Evolutionary conservation across 2,113 vertebrate genomes (phyloP).

Genomic region (Suricata suricatta): DNA sequence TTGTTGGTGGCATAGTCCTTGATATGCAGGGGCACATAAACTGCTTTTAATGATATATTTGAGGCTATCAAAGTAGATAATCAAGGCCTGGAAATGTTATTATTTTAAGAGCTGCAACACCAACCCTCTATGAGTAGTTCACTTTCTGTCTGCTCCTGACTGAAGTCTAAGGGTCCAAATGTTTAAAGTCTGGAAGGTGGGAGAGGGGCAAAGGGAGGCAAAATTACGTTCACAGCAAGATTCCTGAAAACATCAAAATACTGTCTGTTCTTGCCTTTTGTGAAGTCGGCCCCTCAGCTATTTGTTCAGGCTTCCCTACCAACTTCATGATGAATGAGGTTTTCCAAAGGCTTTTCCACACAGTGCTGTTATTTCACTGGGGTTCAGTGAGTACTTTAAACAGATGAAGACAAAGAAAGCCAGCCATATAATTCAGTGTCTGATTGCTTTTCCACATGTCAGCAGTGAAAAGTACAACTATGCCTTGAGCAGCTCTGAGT

Average conservation of each 20-base stretch:
- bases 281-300: constrained; percentile 59
- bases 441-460: constrained; percentile 86
- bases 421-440: constrained; percentile 85
- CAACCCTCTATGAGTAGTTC: neutral
- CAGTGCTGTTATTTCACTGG: constrained; percentile 65
- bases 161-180: constrained; percentile 21
- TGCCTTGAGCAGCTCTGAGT: constrained; percentile 71
- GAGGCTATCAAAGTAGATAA: constrained; percentile 8
- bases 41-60: neutral
- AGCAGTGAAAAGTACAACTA: constrained; percentile 75
- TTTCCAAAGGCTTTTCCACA: constrained; percentile 72
- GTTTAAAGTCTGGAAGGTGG: constrained; percentile 32
- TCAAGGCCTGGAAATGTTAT: constrained; percentile 34
- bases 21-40: neutral
- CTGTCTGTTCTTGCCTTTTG: constrained; percentile 54
- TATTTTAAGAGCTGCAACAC: constrained; percentile 43
- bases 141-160: constrained; percentile 41
- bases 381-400: constrained; percentile 68
- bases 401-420: constrained; percentile 83
- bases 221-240: constrained; percentile 60
- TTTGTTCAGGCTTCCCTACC: constrained; percentile 61
- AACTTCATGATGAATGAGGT: constrained; percentile 75
- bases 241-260: constrained; percentile 66
- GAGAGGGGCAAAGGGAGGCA: neutral
- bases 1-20: neutral